phyloP scores from a whole-genome alignment of 2,113 vertebrate species.

The Corythornis madagascariensis region DNA sequence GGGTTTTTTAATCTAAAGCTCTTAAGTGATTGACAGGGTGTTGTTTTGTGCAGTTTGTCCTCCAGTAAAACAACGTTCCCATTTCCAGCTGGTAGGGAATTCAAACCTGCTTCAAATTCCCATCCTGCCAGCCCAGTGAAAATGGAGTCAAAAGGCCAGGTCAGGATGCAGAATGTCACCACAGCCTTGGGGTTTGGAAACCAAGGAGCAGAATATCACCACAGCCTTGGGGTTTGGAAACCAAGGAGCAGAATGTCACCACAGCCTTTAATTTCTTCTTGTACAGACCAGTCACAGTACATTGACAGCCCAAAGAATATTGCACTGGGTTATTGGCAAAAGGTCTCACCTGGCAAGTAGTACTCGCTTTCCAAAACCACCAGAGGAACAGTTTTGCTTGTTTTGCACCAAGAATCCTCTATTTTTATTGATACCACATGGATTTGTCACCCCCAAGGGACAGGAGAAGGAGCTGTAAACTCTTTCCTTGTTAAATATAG shows the following conservation, averaged over 20 bases:
- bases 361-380: slow-evolving; percentile 39
- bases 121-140: background rate
- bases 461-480: slow-evolving; percentile 47
- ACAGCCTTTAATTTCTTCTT: slow-evolving; percentile 63
- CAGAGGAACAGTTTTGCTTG: slow-evolving; percentile 62
- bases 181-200: slow-evolving; percentile 59
- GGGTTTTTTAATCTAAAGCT: background rate
- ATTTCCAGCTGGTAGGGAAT: background rate
- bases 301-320: slow-evolving; percentile 54
- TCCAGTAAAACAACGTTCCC: background rate
- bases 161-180: slow-evolving; percentile 65
- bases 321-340: slow-evolving; percentile 49
- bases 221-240: slow-evolving; percentile 60
- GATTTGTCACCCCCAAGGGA: slow-evolving; percentile 21
- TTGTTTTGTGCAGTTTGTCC: background rate
- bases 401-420: slow-evolving; percentile 35
- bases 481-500: slow-evolving; percentile 27
- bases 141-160: slow-evolving; percentile 6
- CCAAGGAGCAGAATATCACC: slow-evolving; percentile 69
- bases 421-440: slow-evolving; percentile 8
- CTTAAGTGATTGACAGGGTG: rapidly evolving
- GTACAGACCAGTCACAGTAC: slow-evolving; percentile 64
- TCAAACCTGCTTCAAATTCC: background rate
- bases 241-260: slow-evolving; percentile 69
- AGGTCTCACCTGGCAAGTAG: slow-evolving; percentile 14